These are phyloP conservation scores for Xerus rutilus DNA, from an alignment of 2,797 vertebrate genomes.

Conservation along the genomic window DNA sequence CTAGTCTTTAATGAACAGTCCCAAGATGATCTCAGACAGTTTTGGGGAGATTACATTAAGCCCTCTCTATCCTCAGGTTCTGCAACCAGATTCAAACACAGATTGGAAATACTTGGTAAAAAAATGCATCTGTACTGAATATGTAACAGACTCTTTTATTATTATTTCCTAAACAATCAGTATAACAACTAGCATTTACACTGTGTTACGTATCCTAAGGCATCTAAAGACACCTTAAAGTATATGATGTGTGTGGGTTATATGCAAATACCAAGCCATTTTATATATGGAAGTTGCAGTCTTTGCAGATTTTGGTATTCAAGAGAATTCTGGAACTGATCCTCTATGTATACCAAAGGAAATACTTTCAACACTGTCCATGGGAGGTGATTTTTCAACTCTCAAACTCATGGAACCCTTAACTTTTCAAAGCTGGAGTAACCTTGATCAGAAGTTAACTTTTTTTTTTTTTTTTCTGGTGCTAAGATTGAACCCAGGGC, in stretches of 20 bases:
- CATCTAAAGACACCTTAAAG: background rate
- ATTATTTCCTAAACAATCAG: background rate
- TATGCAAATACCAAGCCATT: background rate
- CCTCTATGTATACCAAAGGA: background rate
- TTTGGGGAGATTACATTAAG: background rate
- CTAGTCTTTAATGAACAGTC: background rate
- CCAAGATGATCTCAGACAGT: background rate
- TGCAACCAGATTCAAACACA: background rate
- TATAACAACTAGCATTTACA: background rate
- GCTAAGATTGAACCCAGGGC: background rate
- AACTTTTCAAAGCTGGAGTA: slow-evolving; percentile 1
- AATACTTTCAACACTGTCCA: background rate
- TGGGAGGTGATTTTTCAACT: slow-evolving; percentile 30
- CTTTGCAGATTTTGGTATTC: background rate
- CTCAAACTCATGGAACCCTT: background rate
- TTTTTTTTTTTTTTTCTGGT: background rate
- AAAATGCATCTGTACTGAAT: background rate
- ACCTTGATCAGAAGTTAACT: slow-evolving; percentile 31
- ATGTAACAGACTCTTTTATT: background rate
- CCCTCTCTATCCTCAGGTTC: background rate
- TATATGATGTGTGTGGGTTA: background rate
- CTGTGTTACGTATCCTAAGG: background rate
- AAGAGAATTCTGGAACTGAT: background rate
- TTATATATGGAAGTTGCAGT: background rate
- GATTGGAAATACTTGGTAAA: background rate